Conservation (phyloP, 1,140 invertebrate genomes). For the Caerostris darwini region DNA sequence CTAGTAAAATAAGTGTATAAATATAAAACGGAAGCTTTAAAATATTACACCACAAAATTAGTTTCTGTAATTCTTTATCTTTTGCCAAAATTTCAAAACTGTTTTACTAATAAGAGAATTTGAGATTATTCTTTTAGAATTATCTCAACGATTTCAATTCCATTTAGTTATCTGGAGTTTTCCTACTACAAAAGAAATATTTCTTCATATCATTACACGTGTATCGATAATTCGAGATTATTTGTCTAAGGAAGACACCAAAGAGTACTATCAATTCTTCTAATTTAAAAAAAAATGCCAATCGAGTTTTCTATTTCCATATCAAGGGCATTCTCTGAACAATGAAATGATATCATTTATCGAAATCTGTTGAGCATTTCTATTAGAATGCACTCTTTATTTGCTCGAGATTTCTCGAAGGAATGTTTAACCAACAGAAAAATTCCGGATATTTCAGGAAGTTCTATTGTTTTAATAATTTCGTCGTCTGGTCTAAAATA, state of each 20-base stretch:
- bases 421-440: background rate
- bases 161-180: background rate
- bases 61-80: background rate
- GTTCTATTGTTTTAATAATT: background rate
- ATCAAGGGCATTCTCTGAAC: background rate
- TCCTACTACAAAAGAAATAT: background rate
- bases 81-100: background rate
- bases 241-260: background rate
- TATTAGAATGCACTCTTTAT: background rate
- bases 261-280: background rate
- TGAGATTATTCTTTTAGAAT: background rate
- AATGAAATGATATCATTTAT: background rate
- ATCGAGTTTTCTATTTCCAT: background rate
- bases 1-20: no score
- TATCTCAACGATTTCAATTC: background rate
- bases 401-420: background rate
- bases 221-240: slow-evolving; percentile 16
- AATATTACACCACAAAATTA: no score
- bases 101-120: background rate
- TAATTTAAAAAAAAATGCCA: background rate
- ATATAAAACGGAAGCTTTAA: no score
- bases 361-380: background rate
- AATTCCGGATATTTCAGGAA: background rate
- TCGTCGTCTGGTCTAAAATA: background rate
- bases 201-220: background rate